These are phyloP conservation scores for Artibeus jamaicensis DNA, from an alignment of 2,797 vertebrate species.

Conservation along the genomic window DNA sequence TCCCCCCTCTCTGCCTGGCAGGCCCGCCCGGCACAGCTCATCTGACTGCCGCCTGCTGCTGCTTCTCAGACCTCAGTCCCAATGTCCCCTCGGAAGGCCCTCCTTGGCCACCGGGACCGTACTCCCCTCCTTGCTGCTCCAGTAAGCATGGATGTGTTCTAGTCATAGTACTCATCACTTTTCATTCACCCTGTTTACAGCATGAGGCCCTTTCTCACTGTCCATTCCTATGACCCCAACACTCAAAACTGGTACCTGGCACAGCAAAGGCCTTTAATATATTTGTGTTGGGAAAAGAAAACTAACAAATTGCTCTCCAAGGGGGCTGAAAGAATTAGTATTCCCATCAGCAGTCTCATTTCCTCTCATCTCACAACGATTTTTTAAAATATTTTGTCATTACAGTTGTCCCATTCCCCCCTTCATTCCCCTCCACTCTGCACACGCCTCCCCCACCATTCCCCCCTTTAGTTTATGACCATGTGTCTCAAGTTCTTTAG, in stretches of 20 bases:
- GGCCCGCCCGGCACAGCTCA: background rate
- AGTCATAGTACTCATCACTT: background rate
- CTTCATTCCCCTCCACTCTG: too few relatives aligned
- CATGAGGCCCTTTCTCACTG: background rate
- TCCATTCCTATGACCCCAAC: background rate
- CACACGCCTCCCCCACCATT: too few relatives aligned
- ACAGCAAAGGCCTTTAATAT: background rate
- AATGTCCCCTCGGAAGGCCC: background rate
- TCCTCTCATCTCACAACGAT: background rate
- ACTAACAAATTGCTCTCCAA: background rate
- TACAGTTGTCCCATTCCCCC: too few relatives aligned
- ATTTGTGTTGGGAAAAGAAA: background rate
- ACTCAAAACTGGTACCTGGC: background rate
- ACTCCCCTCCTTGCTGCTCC: background rate
- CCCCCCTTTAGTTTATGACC: too few relatives aligned
- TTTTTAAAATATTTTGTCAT: too few relatives aligned
- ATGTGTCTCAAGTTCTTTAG: too few relatives aligned
- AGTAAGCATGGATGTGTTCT: fast-evolving
- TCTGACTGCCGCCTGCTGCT: too few relatives aligned
- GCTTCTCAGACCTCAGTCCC: background rate
- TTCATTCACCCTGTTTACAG: background rate
- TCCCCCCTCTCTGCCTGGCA: background rate
- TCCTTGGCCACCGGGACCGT: background rate
- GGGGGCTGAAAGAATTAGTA: background rate
- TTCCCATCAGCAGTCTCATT: background rate